Evolutionary conservation across 1,140 invertebrate species (phyloP).

Genomic region (Platyscapa corneri): DNA sequence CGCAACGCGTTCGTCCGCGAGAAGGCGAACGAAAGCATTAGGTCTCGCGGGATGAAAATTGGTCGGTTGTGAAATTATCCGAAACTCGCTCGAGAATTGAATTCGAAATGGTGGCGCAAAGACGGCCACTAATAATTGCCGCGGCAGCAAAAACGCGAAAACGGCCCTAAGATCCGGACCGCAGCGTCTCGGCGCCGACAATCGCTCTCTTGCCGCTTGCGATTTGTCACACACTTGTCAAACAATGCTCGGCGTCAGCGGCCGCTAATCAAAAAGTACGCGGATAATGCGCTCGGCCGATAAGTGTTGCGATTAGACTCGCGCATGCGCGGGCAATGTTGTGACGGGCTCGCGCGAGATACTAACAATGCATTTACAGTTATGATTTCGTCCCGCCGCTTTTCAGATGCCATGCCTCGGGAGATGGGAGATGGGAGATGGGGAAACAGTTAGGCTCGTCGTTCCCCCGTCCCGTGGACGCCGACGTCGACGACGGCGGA

Average conservation of each 20-base stretch:
- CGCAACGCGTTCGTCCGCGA: no score
- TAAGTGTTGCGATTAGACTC: not conserved
- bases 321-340: not conserved
- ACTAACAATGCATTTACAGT: conserved; percentile 26
- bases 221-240: conserved; percentile 1
- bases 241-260: not conserved
- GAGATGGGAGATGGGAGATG: no score
- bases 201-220: not conserved
- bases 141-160: no score
- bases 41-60: no score
- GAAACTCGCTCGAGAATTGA: no score
- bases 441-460: not conserved
- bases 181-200: no score
- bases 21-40: no score
- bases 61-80: no score
- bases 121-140: no score
- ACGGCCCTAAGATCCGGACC: no score
- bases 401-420: conserved; percentile 10
- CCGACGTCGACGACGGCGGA: not conserved
- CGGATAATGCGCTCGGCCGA: not conserved
- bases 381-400: conserved; percentile 4
- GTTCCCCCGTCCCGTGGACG: no score
- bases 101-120: no score
- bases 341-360: not conserved
- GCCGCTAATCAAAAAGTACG: not conserved